Base-by-base conservation (phyloP, 2,888 invertebrate genomes). In the Campoplex nolae region DNA sequence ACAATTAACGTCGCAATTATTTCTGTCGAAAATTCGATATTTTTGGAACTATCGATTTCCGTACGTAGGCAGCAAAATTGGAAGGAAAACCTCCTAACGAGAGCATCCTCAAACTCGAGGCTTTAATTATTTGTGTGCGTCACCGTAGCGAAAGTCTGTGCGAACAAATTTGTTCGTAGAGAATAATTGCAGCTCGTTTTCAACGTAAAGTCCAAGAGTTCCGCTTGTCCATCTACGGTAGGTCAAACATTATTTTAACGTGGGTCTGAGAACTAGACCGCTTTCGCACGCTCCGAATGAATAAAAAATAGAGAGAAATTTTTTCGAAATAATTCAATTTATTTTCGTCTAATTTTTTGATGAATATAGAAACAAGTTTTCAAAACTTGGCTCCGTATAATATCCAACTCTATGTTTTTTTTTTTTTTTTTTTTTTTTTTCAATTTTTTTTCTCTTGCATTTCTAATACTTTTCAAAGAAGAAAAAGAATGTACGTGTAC, bases 91-190 rank as follows among this genome's bases (percentile, higher is more conserved):
- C 32, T 73, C 9, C 54, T 32, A 54, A 54, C 73, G 35, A 42
- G 70, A 35, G 13, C 18, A 42, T 74, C 58, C 35, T 56, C 75
- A 54, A n/a, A 58, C 58, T 7, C 68, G 73, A 65, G 67, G 48
- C 74, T 68, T 75, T 56, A 83, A 86, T 86, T 76, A 83, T 80
- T 83, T 83, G 70, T 76, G 71, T 79, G 83, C 86, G 83, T 83
- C 86, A 83, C 79, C 45, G 71, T 32, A 79, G 70, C 62, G 51
- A 48, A 83, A 86, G 79, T 70, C 62, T 42, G 85, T 70, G 65
- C 75, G 79, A 65, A 80, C 79, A 76, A 83, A 83, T 86, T 86
- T 86, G 83, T 86, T 80, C 83, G 76, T 76, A 56, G 76, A 75
- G 83, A 65, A 79, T 83, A 86, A 86, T 86, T 86, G 65, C 65